Base-by-base conservation (phyloP, 2,113 vertebrate species). In the Laterallus jamaicensis region DNA sequence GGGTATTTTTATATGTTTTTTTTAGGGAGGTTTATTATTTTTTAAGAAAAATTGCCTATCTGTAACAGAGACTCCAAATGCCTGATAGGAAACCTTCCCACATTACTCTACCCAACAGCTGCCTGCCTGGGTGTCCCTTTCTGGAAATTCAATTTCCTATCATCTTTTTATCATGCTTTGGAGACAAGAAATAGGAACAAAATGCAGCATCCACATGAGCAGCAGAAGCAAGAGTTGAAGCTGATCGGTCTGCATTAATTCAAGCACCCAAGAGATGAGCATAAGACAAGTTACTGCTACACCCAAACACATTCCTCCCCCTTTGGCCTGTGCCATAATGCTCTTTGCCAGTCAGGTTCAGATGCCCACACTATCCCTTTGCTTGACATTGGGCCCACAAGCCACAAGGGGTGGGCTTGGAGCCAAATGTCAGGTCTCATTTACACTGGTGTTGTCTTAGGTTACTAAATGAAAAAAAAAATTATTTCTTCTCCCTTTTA, bases 131-230 rank as follows among this genome's bases (percentile, higher is more conserved):
- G 60, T 82, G 78, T 77, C 80, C 54, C 66, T 71, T 42, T 73
- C 95, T 93, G 77, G 81, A 97, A 97, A 93, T 71, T 66, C 89
- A 58, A 67, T 85, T 69, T 96, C 74, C 47, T 81, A 79, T 91
- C 93, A 74, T 62, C 44, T 86, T 92, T 89, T 90, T 86, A 90
- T 95, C 94, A 11, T 32, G 31, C 37, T 87, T 71, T 52, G 31
- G 54, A 92, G 52, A 52, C 95, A 39, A 82, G 35, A 35, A 88
- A 62, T 12, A 15, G 63, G 54, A 95, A 59, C n/a, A 25, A 75
- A 93, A 90, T 6, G 16, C 49, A 92, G 49, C 0, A 2, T 54
- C 88, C 59, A 55, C 25, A 20, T 11, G 11, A 91, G 67, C n/a
- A 63, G 44, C 58, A 75, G 40, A 49, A 71, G 55, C 40, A 75